Conservation (phyloP, 2,797 vertebrate genomes). For the Microctenopoma steveboyesi region DNA sequence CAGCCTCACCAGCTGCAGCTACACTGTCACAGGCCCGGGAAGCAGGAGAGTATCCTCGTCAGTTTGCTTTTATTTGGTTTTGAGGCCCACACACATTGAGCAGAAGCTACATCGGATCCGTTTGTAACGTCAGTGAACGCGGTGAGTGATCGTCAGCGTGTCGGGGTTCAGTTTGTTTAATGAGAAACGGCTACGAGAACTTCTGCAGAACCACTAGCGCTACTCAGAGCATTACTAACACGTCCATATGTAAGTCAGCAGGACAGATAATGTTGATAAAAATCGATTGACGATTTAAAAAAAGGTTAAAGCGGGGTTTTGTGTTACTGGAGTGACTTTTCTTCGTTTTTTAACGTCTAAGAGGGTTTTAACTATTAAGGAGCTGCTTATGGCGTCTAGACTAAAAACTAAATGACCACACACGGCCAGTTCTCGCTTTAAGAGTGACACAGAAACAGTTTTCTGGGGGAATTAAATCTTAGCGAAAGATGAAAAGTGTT, state of each 20-base stretch:
- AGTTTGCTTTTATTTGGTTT: neutral
- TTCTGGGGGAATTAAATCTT: neutral
- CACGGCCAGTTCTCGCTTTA: accelerated
- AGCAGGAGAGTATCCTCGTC: neutral
- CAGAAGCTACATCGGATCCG: neutral
- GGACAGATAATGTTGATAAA: neutral
- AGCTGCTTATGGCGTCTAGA: constrained; percentile 4
- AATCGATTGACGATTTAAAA: neutral
- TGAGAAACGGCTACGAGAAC: constrained; percentile 38
- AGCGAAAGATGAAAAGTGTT: neutral
- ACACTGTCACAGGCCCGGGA: constrained; percentile 1
- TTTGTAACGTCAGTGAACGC: constrained; percentile 20
- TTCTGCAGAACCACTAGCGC: constrained; percentile 14
- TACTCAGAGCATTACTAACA: neutral
- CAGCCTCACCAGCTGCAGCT: constrained; percentile 20
- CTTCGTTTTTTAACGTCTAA: constrained; percentile 2
- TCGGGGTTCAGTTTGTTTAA: constrained; percentile 19
- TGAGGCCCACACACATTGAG: neutral
- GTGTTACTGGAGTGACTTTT: constrained; percentile 22
- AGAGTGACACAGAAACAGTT: accelerated
- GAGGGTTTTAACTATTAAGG: neutral
- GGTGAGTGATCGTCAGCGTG: constrained; percentile 48
- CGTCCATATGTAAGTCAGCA: neutral
- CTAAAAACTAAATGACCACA: neutral
- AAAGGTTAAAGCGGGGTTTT: neutral